phyloP scores from a whole-genome alignment of 2,113 vertebrate genomes.

The Paramormyrops kingsleyae region DNA sequence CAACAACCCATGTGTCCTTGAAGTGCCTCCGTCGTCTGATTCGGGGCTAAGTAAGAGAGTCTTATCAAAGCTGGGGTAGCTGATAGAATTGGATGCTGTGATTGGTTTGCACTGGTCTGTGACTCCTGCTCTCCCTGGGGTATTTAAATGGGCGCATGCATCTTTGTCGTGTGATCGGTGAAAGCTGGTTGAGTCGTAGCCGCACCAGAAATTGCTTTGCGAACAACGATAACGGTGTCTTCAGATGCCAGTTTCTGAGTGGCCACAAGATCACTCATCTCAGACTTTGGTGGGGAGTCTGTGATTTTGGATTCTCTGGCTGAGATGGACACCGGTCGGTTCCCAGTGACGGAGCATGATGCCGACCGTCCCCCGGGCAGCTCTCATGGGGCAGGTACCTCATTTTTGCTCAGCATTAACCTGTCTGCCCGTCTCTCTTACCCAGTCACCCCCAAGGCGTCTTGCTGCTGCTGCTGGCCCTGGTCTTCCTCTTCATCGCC shows the following conservation, averaged over 20 bases:
- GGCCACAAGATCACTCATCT: not conserved
- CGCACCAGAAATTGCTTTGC: not conserved
- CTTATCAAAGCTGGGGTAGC: not conserved
- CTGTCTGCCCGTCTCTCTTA: conserved; percentile 39
- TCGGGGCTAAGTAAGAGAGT: not conserved
- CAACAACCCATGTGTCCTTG: not conserved
- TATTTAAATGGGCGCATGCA: not conserved
- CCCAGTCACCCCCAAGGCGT: conserved; percentile 70
- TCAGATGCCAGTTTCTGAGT: not conserved
- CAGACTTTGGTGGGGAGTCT: not conserved
- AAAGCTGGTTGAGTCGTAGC: not conserved
- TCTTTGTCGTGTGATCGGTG: not conserved
- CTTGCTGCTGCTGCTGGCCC: conserved; percentile 68
- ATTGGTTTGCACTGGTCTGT: not conserved
- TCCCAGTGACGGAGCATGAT: not conserved
- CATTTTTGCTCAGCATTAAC: not conserved
- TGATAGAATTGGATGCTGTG: not conserved
- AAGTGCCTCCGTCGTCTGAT: not conserved
- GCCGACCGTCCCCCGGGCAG: too few relatives aligned
- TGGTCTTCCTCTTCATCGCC: conserved; percentile 79
- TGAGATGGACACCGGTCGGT: not conserved
- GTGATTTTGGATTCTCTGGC: not conserved
- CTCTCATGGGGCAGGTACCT: not conserved
- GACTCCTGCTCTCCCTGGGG: not conserved
- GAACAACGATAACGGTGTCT: too few relatives aligned